Base-by-base conservation (phyloP, 64 coral and sea anemone species). In the Cladopsammia gracilis region DNA sequence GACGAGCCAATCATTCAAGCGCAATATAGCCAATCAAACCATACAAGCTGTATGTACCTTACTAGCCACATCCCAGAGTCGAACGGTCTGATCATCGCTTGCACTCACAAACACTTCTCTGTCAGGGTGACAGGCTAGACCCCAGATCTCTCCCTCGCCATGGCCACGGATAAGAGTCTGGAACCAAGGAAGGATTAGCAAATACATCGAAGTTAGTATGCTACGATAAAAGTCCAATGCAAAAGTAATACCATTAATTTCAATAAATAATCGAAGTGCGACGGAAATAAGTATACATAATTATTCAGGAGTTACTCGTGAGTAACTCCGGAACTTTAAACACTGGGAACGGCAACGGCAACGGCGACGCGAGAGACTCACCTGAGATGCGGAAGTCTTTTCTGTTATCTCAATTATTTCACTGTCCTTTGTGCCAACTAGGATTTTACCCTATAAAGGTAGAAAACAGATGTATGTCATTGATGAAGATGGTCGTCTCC, bases 81-180 rank as follows among this genome's bases (percentile, higher is more conserved):
- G 88, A 4, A 99, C 88, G 9, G 94, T 96, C 62, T 96, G 91
- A 87, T 99, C 98, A 72, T 99, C 98, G 85, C 98, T 99, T 6
- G 94, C 98, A 15, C 94, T 93, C 22, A 96, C 88, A 77, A 99
- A 99, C 5, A 96, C 77, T 69, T 99, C 98, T 58, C 91, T 93
- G 7, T 99, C 98, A 3, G 98, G 98, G 61, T 99, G 98, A 54
- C 91, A 94, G 34, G 88, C 95, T 72, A 99, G 64, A 62, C 98
- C 98, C 98, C 98, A 99, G 70, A 99, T 96, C 84, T 99, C 98
- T 46, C 98, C 98, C 70, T 99, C 98, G 3, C 88, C 92, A 62
- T 99, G 98, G 14, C 94, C 95, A 53, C 89, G 81, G 15, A 99
- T 81, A 56, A 99, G 82, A 6, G 91, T 70, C 98, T 99, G 64